Base-by-base conservation (phyloP, 2,113 vertebrate genomes). In the Tautogolabrus adspersus region DNA sequence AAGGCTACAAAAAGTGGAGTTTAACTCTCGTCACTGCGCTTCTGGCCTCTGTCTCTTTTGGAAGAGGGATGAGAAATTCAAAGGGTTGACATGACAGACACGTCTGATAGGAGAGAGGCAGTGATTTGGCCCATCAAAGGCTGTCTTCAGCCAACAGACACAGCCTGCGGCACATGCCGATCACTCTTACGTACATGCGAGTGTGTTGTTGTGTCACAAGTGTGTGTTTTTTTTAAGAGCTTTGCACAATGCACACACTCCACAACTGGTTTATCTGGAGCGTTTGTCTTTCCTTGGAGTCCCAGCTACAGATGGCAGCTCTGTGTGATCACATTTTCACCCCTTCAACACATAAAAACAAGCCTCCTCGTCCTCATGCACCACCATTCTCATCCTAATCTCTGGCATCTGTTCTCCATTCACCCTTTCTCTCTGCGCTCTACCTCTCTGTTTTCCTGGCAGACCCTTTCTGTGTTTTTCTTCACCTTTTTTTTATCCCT, bases 81-180 rank as follows among this genome's bases (percentile, higher is more conserved):
- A 88, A 87, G 72, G 72, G 71, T 63, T 47, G 69, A 85, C 85
- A 83, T 90, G 89, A 90, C 84, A 77, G 83, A 91, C 71, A 66
- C 21, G 77, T 88, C 61, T 90, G 82, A 79, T 81, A 69, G 84
- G 89, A 87, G 87, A 84, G 80, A 91, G 82, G 82, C 79, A 68
- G 82, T 80, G 83, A 87, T 93, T 90, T 85, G 81, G 79, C 73
- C 88, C 90, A 88, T 92, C 87, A 88, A 89, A 93, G 88, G 56
- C 81, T 70, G 73, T 78, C 77, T 82, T 87, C 86, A 84, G 87
- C 86, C 85, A 90, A 89, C 88, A 92, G 87, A 90, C 87, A 87
- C 82, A 81, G 89, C 86, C 91, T 86, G 83, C 51, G 85, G 89
- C 83, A 66, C 66, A 83, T 80, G 60, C 73, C 59, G 67, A 88